Base-by-base conservation (phyloP, 64 coral and sea anemone genomes). In the Trachythela sp. region DNA sequence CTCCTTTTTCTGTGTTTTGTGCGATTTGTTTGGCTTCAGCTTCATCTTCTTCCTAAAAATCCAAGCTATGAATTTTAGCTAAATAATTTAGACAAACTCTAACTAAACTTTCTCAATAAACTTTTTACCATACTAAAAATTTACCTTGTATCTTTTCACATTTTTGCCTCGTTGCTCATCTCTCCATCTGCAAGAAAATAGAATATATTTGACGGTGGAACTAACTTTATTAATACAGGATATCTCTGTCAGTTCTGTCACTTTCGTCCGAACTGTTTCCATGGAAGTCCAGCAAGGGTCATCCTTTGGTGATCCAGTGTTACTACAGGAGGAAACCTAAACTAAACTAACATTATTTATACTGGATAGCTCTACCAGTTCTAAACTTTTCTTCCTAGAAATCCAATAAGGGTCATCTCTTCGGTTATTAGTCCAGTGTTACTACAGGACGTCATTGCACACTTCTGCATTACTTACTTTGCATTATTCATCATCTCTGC, bases 401-500 rank as follows among this genome's bases (percentile, higher is more conserved):
- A n/a, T n/a, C n/a, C n/a, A n/a, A n/a, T n/a, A n/a, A n/a, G n/a
- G n/a, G n/a, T n/a, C n/a, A n/a, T n/a, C n/a, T n/a, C n/a, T n/a
- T n/a, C 48, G 15, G 48, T 15, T 49, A 49, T 49, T 49, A n/a
- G 48, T 49, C 7, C 48, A 9, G 48, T 20, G 9, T 59, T 59
- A 22, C 14, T 9, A n/a, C 56, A 64, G 49, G 20, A 20, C 56
- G 5, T 20, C 42, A 45, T n/a, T 64, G 24, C 56, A 20, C 15
- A 6, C 4, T 58, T 15, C 54, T 20, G 7, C 13, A 20, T 1
- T 15, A n/a, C 90, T 92, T 89, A 97, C 95, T 92, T 90, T 20
- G 95, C 95, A 94, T 97, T 97, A 39, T 90, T 52, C 91, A 94
- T 92, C 95, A 97, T 97, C 48, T 92, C 93, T 31, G 90, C 90